Evolutionary conservation across 1,140 invertebrate genomes (phyloP), one percentile per base, ranked within the genome.

Genomic region (Drosophila virilis): DNA sequence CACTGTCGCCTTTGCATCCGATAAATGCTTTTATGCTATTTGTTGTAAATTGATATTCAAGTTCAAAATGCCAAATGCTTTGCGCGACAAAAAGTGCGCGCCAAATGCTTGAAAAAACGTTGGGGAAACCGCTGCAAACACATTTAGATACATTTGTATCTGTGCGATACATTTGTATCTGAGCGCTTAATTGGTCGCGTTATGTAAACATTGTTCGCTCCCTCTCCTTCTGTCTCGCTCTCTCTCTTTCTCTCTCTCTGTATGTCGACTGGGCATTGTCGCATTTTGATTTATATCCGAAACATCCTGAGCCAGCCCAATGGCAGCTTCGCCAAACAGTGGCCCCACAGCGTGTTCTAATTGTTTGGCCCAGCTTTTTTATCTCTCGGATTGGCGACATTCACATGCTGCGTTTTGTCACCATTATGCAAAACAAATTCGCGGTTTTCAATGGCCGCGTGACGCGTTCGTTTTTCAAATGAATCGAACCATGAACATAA

Each of bases 11-110:
- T 8, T 10, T 50, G 42, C 70, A 60, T 60, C 40, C 62, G 48
- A 70, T 68, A 78, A 75, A 67, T 67, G 66, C 57, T 55, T 35
- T 32, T 42, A 54, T 69, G 45, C 32, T 69, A 52, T 58, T 80
- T 70, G 80, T 89, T 89, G 84, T 84, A 89, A 90, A 90, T 84
- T 89, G 84, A 89, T 89, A 89, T 89, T 89, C 84, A 89, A 89
- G 84, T 89, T 89, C 84, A 89, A 90, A 89, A 89, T 84, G 84
- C 55, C 80, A 90, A 89, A 90, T 89, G 77, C 50, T 89, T 89
- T 89, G 84, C 84, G 85, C 80, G 70, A 73, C 46, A 69, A 86
- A 57, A 81, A 86, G 82, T 83, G 77, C 77, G 84, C 79, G 83
- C 82, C 74, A 86, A 86, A 69, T 76, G 72, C 43, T 77, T 51